These are phyloP conservation scores for Psilopsiagon aymara DNA, from an alignment of 2,113 vertebrate genomes.

Conservation along the genomic window DNA sequence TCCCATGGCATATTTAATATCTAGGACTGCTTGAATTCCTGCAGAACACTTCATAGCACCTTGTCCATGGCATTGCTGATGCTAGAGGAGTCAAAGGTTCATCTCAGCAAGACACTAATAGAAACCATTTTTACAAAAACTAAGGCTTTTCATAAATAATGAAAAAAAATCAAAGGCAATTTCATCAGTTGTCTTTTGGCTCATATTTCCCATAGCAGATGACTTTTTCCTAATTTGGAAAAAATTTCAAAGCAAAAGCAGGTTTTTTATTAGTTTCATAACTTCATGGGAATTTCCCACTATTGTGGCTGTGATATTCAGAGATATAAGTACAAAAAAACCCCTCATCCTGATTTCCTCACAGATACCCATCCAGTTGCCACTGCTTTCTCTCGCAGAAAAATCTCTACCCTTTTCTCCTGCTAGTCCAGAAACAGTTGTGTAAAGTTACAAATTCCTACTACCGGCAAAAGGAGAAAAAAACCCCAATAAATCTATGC, in stretches of 20 bases:
- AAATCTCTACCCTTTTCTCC: not conserved
- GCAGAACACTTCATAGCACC: not conserved
- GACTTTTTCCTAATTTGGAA: not conserved
- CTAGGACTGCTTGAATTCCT: not conserved
- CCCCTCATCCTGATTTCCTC: not conserved
- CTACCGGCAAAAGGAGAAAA: not conserved
- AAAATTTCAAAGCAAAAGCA: not conserved
- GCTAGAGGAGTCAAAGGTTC: not conserved
- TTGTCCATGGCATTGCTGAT: not conserved
- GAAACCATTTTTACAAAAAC: not conserved
- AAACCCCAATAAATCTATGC: accelerated
- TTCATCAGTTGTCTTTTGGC: not conserved
- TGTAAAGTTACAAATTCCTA: not conserved
- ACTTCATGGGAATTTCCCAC: not conserved
- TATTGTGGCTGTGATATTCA: not conserved
- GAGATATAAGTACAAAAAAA: not conserved
- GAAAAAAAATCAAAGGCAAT: not conserved
- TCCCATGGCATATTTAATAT: not conserved
- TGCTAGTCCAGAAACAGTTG: not conserved
- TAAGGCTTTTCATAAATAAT: not conserved
- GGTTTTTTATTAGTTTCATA: not conserved
- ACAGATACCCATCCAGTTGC: not conserved
- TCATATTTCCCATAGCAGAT: not conserved
- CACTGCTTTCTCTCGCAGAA: not conserved
- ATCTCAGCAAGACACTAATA: conserved; percentile 4